Percentiles rank a stretch among this genome's conserved stretches.
Conservation (phyloP, 64 coral and sea anemone species). For the Dendronephthya gigantea region DNA sequence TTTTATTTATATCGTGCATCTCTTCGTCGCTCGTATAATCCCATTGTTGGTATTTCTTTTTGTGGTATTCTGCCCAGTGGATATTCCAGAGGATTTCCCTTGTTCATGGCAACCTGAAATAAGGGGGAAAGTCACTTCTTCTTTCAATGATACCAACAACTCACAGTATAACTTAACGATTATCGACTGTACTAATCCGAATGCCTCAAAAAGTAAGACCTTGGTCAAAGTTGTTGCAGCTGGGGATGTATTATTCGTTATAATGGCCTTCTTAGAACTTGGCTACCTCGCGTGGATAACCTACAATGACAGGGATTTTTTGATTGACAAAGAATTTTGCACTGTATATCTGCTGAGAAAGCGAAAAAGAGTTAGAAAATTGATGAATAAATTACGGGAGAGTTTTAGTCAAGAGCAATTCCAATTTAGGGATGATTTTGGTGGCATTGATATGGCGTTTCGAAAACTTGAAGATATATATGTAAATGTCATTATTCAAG, state of each 20-base stretch:
- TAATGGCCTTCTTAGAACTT: neutral
- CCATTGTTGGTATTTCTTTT: neutral
- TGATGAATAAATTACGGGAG: neutral
- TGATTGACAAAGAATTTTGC: neutral
- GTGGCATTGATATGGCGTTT: neutral
- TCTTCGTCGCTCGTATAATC: neutral
- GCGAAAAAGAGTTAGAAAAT: neutral
- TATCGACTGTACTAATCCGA: neutral
- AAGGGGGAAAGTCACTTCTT: no score
- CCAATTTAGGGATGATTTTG: neutral
- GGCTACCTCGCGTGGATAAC: neutral
- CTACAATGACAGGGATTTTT: neutral
- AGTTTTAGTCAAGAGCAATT: neutral
- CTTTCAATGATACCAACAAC: no score
- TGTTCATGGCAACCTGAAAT: no score
- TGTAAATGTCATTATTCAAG: neutral
- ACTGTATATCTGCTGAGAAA: neutral
- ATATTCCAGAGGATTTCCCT: neutral
- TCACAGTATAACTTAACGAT: no score
- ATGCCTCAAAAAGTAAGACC: neutral
- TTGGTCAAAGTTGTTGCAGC: neutral
- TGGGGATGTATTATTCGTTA: neutral
- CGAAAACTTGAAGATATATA: neutral
- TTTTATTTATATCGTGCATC: neutral
- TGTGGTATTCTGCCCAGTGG: neutral